These are phyloP conservation scores for Scomberomorus guttatus DNA, from an alignment of 2,797 vertebrate species.

Conservation along the genomic window DNA sequence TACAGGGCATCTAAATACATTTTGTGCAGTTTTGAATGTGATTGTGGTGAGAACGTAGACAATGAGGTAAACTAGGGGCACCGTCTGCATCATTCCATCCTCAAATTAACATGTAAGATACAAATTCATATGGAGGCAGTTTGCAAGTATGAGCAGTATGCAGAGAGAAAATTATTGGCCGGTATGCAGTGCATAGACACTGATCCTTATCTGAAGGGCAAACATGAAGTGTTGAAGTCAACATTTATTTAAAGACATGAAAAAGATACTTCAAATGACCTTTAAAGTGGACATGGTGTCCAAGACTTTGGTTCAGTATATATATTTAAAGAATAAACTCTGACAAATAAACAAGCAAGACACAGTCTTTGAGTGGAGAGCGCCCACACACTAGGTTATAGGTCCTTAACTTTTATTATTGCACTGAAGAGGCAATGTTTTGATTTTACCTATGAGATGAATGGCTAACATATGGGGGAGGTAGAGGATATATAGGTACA, in stretches of 20 bases:
- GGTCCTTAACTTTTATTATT: not conserved
- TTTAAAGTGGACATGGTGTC: not conserved
- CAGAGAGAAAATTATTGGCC: not conserved
- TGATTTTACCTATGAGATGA: not conserved
- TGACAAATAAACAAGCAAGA: too few species aligned
- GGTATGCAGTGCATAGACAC: too few species aligned
- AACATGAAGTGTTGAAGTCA: too few species aligned
- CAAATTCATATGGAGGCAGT: not conserved
- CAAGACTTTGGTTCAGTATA: not conserved
- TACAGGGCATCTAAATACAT: not conserved
- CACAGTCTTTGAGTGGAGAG: not conserved
- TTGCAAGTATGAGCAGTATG: too few species aligned
- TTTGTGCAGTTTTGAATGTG: constrained; percentile 1
- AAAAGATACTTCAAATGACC: not conserved
- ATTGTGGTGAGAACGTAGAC: not conserved
- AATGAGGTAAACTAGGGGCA: not conserved
- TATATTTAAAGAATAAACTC: not conserved
- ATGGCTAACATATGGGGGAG: not conserved
- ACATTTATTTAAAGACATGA: too few species aligned
- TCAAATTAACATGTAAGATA: not conserved
- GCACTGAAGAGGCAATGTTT: not conserved
- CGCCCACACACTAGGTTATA: not conserved
- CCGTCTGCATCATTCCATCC: not conserved
- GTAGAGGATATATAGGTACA: not conserved
- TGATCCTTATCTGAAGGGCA: not conserved